phyloP scores from a whole-genome alignment of 2,888 invertebrate species.

The Luffia ferchaultella region DNA sequence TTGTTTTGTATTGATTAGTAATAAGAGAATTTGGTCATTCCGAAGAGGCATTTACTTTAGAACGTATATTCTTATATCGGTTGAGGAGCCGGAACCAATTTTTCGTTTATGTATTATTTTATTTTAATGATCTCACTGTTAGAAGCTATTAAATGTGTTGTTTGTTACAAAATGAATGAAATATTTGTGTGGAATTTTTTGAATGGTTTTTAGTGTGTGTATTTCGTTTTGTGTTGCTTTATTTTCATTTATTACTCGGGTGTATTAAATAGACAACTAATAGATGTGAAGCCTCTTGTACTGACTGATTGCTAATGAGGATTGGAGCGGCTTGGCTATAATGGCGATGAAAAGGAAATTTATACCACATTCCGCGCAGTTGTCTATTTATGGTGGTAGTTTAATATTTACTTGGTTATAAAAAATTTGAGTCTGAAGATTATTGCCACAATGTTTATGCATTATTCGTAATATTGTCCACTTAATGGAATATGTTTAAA shows the following conservation, averaged over 20 bases:
- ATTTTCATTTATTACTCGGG: background rate
- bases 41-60: background rate
- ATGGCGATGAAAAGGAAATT: no score
- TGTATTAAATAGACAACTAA: background rate
- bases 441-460: conserved; percentile 1
- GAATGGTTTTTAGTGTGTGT: background rate
- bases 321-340: no score
- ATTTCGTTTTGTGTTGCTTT: background rate
- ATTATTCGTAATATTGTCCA: background rate
- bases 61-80: background rate
- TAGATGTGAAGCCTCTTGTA: no score
- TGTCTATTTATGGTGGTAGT: no score
- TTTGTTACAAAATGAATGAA: background rate
- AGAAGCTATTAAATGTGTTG: background rate
- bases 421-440: background rate
- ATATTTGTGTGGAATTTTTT: background rate
- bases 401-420: no score
- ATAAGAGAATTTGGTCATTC: background rate
- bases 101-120: background rate
- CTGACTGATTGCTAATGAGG: no score
- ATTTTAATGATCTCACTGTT: background rate
- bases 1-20: background rate
- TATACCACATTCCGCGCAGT: no score
- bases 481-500: background rate
- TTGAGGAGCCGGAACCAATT: background rate